Base-by-base conservation (phyloP, 2,113 vertebrate genomes). In the Catagonus wagneri region DNA sequence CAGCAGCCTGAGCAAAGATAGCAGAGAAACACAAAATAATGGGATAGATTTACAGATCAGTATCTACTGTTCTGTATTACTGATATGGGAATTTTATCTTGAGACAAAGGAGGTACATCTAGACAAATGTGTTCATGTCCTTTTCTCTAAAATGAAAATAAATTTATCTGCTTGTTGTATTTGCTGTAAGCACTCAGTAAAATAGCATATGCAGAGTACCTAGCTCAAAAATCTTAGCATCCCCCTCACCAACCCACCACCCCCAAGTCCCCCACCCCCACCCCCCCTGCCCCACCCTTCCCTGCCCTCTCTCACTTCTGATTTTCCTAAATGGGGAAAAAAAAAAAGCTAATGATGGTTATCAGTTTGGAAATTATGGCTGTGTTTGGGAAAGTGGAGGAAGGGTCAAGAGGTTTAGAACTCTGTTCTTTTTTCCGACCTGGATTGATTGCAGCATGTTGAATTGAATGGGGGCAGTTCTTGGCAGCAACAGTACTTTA, bases 61-160 rank as follows among this genome's bases (percentile, higher is more conserved):
- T 39, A 60, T 81, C 63, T 75, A 32, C 34, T 79, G 2, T 75
- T 91, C 29, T 52, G 4, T 69, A 52, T 69, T 74, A 63, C 34
- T 63, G 60, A 71, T 83, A 66, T 13, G 44, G 71, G 85, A 61
- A 27, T n/a, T 69, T 92, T 71, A 94, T 76, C 32, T 93, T 66
- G 44, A 89, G 78, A 84, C 6, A 17, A 19, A 50, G 20, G 60
- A 95, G 72, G 22, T 81, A 86, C 86, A 75, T 79, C 56, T 80
- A 34, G 78, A 71, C 7, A 65, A 69, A 89, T 44, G 5, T 80
- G 94, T 81, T 25, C 23, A 61, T 76, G 80, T 92, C 12, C 23
- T 92, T 76, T 93, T 80, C 16, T 80, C 44, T 79, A 75, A 93
- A 80, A 63, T 65, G 60, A 63, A 91, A 72, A 61, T 63, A 72